Evolutionary conservation across 2,113 vertebrate species (phyloP), one percentile per base, ranked within the genome.

Genomic region (Cepphus grylle): DNA sequence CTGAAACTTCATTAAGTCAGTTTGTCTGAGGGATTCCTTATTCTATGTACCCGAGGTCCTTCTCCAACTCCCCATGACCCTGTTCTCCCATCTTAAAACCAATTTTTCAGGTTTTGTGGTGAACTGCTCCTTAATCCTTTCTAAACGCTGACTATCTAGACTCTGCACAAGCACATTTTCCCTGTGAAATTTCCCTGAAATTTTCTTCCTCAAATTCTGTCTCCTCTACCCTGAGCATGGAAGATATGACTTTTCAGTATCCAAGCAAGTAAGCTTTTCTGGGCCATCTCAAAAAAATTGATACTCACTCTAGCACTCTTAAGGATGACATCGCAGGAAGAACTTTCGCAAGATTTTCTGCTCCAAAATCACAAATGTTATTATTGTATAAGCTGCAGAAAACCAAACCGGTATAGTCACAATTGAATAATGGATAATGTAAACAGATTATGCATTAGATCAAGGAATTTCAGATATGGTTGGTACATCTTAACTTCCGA

Each of bases 241-340:
- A 73, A 61, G 21, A 72, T 73, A 22, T 23, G 17, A 61, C 52
- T 79, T 84, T 89, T 76, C 25, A 61, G 40, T 62, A 30, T 49
- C 34, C n/a, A 61, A 52, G n/a, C 30, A 67, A 65, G 9, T 43
- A 38, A 74, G 30, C 15, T 85, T 43, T 56, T 34, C 40, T 38
- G 14, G 30, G 26, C 45, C 13, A 32, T 20, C 42, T 42, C 65
- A 87, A 32, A 29, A 78, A 19, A 34, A 58, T 58, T 86, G n/a
- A 61, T 56, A 98, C 99, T 99, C 97, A 99, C 99, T 99, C 98
- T 14, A 99, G 93, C 69, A 99, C 98, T 63, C 98, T 98, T 83
- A 99, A 98, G 8, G 98, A 98, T 29, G 62, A 77, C 98, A 99
- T 98, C 45, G 92, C 96, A 14, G 99, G 99, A 80, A 99, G 98